Evolutionary conservation across 2,888 invertebrate species (phyloP).

Genomic region (Sepioteuthis lessoniana): DNA sequence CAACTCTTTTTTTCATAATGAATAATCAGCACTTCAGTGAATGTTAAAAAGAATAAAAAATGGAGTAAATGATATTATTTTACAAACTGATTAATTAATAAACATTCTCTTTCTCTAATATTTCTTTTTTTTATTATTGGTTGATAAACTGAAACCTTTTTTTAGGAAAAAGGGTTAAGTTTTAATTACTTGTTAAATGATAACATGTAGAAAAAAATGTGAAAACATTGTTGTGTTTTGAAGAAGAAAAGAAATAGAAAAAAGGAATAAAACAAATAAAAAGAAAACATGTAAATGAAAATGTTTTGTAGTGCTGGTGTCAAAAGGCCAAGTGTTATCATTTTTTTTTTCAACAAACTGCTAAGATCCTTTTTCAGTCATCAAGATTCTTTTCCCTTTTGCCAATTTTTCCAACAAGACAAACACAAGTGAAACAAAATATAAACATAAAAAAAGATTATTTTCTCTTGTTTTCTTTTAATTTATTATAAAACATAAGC

Average conservation of each 20-base stretch:
- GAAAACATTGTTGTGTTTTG: neutral
- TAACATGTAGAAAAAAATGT: neutral
- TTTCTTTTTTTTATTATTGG: neutral
- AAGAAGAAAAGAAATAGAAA: no score
- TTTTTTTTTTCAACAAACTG: neutral
- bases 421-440: neutral
- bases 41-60: neutral
- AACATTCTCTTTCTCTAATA: no score
- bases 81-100: neutral
- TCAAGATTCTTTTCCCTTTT: neutral
- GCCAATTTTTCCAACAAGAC: neutral
- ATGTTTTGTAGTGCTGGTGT: neutral
- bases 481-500: neutral
- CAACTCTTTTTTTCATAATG: neutral
- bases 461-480: neutral
- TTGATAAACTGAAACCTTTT: neutral
- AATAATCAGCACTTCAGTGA: neutral
- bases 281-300: neutral
- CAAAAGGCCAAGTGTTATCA: neutral
- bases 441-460: neutral
- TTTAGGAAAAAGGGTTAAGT: neutral
- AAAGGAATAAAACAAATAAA: neutral
- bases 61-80: neutral
- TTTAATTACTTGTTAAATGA: slow-evolving; percentile 33
- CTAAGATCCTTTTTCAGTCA: neutral